Base-by-base conservation (phyloP, 2,113 vertebrate species). In the Marcusenius ussheri region DNA sequence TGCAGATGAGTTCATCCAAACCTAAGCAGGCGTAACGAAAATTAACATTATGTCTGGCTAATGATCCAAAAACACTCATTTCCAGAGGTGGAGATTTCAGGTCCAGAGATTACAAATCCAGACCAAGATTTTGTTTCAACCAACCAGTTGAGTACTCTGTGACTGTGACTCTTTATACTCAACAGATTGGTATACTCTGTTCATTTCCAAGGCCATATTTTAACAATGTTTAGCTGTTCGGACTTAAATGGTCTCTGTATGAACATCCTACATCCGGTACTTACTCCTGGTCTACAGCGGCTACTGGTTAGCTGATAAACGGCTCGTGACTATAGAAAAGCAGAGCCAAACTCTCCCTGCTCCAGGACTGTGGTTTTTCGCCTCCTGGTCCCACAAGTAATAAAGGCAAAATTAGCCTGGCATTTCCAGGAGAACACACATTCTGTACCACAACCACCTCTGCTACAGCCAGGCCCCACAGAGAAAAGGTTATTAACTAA, bases 311-410 rank as follows among this genome's bases (percentile, higher is more conserved):
- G 11, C 21, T 66, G 56, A 66, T 88, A 31, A 39, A 88, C 39
- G 87, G 5, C 53, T 50, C 3, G 8, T 58, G 87, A 88, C 31
- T 66, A 47, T 56, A 56, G 86, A 31, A 42, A 31, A 51, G 51
- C 87, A 13, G 35, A 66, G 87, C 53, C 87, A 42, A 62, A 31
- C 74, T 24, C 74, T 45, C 49, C 50, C 21, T 62, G 77, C 77
- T 89, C 51, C 80, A 47, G 51, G 45, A 58, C 51, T 80, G 13
- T 51, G 10, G 27, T 17, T 51, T 13, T 51, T 50, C 4, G 90
- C 31, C 93, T 92, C 92, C 93, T 91, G 84, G 58, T 95, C 95
- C 95, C 94, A 93, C 91, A 95, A 95, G 94, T 95, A 95, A 96
- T 96, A 95, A 95, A 93, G 92, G 89, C 80, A 62, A 92, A 95